Evolutionary conservation across 2,113 vertebrate genomes (phyloP), one percentile per base, ranked within the genome.

Genomic region (Eulacestoma nigropectus): DNA sequence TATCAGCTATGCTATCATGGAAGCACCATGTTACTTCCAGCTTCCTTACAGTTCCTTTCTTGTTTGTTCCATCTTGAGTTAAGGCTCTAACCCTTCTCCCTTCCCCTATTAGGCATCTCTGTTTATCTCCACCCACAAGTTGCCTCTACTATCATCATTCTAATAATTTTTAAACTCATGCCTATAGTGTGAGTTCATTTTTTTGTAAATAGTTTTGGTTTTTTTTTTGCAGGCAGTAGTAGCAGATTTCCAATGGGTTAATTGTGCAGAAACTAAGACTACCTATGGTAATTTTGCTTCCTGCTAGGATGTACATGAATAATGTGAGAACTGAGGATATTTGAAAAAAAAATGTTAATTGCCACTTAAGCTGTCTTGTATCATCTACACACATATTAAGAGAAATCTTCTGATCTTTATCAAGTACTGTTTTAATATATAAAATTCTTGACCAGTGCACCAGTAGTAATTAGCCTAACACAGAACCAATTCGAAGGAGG

Each of bases 351-450:
- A 60, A 64, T 64, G 8, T 26, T 80, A 90, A 67, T 72, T 86
- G 16, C 11, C 27, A 52, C 19, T 80, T 50, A 63, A 76, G 10
- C 3, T 64, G 32, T 76, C 49, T 74, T 73, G 11, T 9, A 35
- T 78, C 32, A 60, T 85, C n/a, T 50, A 44, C 27, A 52, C 25
- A 64, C 1, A 44, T 63, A 69, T 46, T 69, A 56, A 73, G 12
- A 69, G 12, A 82, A 73, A 63, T 63, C 11, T 47, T 84, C 39
- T 84, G 78, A 80, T 92, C 65, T 89, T 90, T 69, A 69, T 62
- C 44, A 94, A 79, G 33, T 46, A 35, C 32, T 11, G 39, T 81
- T 95, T 84, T 69, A 76, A 76, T 92, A 46, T 80, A 82, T 86
- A 74, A 84, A 87, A 42, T 75, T 53, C 46, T 77, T 95, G 81